Evolutionary conservation across 2,113 vertebrate species (phyloP).

Genomic region (Myiozetetes cayanensis): DNA sequence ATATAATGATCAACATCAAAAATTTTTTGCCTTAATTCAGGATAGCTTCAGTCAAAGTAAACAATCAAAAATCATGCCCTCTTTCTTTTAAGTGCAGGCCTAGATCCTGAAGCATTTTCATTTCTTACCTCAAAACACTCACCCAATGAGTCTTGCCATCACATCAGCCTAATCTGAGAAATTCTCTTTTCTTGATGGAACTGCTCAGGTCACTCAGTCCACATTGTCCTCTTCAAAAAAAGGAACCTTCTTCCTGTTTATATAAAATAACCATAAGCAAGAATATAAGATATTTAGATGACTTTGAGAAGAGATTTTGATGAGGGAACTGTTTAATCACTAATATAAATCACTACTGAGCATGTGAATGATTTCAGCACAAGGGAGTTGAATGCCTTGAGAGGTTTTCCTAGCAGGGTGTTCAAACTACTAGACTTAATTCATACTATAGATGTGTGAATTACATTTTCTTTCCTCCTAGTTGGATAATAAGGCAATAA

Average conservation of each 20-base stretch:
- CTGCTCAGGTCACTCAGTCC: not conserved
- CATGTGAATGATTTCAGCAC: not conserved
- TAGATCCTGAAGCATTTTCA: not conserved
- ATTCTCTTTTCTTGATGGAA: rapidly evolving
- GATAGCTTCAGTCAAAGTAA: not conserved
- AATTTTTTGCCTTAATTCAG: not conserved
- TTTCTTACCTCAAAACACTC: not conserved
- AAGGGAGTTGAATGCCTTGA: not conserved
- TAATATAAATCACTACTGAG: not conserved
- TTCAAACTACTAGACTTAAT: not conserved
- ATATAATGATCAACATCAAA: not conserved
- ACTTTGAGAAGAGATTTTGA: not conserved
- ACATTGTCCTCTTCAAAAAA: rapidly evolving
- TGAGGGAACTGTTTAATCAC: not conserved
- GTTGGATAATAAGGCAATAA: constrained; percentile 14
- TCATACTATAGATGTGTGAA: not conserved
- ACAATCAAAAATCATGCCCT: not conserved
- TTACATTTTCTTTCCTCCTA: not conserved
- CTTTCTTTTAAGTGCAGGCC: not conserved
- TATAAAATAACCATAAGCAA: not conserved
- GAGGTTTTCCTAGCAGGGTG: not conserved
- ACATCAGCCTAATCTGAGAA: not conserved
- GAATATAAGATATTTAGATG: not conserved
- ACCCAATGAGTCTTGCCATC: not conserved
- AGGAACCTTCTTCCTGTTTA: not conserved